phyloP scores from a whole-genome alignment of 2,113 vertebrate genomes.

The Chloropsis hardwickii region DNA sequence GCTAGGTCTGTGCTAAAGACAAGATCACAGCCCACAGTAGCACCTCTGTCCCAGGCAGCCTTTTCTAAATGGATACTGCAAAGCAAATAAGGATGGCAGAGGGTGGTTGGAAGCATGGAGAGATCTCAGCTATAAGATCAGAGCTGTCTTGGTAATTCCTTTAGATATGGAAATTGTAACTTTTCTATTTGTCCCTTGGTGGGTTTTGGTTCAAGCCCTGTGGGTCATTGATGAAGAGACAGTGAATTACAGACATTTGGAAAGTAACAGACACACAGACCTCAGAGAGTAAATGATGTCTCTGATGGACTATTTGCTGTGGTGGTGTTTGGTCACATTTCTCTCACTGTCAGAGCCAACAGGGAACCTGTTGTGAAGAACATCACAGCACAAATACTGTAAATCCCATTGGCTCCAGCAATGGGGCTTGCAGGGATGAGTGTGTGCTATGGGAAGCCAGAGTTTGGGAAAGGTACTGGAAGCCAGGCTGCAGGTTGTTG shows the following conservation, averaged over 20 bases:
- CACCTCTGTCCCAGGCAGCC: background rate
- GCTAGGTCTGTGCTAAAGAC: background rate
- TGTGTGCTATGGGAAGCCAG: background rate
- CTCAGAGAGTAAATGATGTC: background rate
- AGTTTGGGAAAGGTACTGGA: background rate
- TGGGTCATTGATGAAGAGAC: background rate
- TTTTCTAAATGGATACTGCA: background rate
- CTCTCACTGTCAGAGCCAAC: background rate
- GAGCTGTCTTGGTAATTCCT: background rate
- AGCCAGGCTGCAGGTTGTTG: background rate
- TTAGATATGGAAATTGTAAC: background rate
- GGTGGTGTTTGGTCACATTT: background rate
- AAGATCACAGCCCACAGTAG: background rate
- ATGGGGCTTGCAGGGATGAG: background rate
- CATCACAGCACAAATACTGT: background rate
- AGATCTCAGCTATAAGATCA: background rate
- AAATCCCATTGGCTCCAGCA: background rate
- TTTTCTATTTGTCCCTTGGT: background rate
- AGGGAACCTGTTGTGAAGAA: rapidly evolving
- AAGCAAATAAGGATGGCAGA: background rate
- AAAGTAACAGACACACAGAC: background rate
- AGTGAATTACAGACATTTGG: background rate
- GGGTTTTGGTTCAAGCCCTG: background rate
- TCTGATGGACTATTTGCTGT: background rate
- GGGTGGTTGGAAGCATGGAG: background rate